These are phyloP conservation scores for Cryptophagus acutangulus DNA, from an alignment of 2,888 invertebrate genomes.

Conservation along the genomic window DNA sequence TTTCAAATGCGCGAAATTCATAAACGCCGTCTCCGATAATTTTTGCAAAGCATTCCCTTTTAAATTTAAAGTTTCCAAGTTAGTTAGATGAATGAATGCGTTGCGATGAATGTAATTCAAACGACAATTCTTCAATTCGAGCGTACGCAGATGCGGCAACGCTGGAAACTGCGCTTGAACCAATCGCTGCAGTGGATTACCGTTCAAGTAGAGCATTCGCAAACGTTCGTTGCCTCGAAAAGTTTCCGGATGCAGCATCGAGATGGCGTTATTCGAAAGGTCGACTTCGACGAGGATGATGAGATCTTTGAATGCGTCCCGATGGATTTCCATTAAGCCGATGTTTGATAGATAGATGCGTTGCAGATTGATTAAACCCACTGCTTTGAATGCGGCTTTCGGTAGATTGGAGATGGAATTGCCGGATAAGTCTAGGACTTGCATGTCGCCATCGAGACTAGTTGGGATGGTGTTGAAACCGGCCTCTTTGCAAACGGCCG, in stretches of 20 bases:
- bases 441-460: conserved; percentile 68
- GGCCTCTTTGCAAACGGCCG: conserved; percentile 77
- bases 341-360: conserved; percentile 74
- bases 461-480: conserved; percentile 74
- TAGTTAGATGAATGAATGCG: conserved; percentile 70
- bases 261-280: conserved; percentile 75
- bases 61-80: conserved; percentile 71
- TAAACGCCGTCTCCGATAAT: conserved; percentile 61
- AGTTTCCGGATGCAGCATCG: conserved; percentile 69
- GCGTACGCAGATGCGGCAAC: conserved; percentile 71
- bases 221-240: conserved; percentile 81
- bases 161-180: conserved; percentile 75
- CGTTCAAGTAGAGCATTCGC: conserved; percentile 70
- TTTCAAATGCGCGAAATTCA: conserved; percentile 72
- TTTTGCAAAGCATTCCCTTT: conserved; percentile 74
- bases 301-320: conserved; percentile 81
- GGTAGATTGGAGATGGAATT: conserved; percentile 72
- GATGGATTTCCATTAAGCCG: conserved; percentile 69
- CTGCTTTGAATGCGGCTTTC: conserved; percentile 71
- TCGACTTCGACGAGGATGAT: conserved; percentile 84
- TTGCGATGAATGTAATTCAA: conserved; percentile 69
- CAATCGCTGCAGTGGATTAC: conserved; percentile 73
- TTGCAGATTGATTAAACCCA: conserved; percentile 79
- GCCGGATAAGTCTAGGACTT: conserved; percentile 79
- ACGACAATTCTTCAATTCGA: conserved; percentile 77